Conservation (phyloP, 2,113 vertebrate species). For the Eptesicus fuscus region DNA sequence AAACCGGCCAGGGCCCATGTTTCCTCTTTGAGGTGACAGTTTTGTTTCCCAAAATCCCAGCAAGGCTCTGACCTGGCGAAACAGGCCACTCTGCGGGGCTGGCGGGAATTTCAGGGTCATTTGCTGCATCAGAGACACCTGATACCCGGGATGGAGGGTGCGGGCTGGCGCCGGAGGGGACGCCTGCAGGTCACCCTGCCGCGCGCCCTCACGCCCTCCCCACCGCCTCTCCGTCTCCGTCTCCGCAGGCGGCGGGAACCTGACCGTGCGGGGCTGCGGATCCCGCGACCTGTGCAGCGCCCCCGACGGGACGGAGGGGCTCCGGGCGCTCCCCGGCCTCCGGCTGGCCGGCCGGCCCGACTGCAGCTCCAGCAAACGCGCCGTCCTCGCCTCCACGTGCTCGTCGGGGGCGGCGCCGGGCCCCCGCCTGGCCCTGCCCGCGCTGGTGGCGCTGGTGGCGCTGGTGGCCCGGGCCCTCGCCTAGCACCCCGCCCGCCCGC, state of each 20-base stretch:
- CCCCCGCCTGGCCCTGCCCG: background rate
- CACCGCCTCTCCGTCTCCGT: background rate
- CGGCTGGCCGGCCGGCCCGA: background rate
- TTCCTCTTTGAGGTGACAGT: background rate
- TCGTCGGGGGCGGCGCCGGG: accelerated
- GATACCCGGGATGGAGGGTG: accelerated
- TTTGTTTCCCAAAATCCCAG: background rate
- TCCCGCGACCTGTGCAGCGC: background rate
- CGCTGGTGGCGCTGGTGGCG: background rate
- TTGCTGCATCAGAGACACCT: background rate
- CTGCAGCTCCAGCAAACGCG: background rate
- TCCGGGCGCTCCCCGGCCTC: background rate
- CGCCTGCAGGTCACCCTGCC: accelerated
- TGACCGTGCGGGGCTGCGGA: background rate
- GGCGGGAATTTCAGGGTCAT: background rate
- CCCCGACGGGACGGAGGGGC: accelerated
- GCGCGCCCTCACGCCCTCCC: background rate
- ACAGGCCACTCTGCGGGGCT: background rate
- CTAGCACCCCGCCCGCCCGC: background rate
- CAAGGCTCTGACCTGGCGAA: background rate
- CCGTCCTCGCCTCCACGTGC: background rate
- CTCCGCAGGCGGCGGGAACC: background rate
- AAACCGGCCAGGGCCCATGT: background rate
- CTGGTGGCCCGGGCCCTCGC: accelerated
- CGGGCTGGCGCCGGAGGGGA: background rate